phyloP scores from a whole-genome alignment of 1,140 invertebrate genomes.

The Conus betulinus region DNA sequence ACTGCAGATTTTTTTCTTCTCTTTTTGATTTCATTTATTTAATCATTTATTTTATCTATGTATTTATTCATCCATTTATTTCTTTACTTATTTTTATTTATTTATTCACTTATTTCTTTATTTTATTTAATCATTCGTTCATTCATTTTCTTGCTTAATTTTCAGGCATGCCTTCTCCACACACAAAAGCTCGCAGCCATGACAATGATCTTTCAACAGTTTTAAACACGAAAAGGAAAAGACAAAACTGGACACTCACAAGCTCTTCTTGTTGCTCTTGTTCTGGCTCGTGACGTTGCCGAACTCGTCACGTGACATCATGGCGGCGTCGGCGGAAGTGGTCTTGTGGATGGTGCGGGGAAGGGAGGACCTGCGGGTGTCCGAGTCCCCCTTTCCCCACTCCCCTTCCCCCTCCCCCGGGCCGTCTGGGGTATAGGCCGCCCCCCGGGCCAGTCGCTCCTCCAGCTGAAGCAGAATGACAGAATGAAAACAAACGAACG shows the following conservation, averaged over 20 bases:
- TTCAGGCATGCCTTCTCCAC: too few species aligned
- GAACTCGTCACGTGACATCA: conserved; percentile 53
- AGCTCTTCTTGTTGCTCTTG: not conserved
- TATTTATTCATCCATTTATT: too few species aligned
- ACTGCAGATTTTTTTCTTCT: too few species aligned
- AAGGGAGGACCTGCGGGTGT: not conserved
- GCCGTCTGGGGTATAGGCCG: not conserved
- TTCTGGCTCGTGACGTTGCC: conserved; percentile 28
- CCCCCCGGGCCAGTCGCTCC: not conserved
- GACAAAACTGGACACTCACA: not conserved
- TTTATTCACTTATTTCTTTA: too few species aligned
- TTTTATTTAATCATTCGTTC: too few species aligned
- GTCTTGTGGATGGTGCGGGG: conserved; percentile 47
- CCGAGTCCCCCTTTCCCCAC: not conserved
- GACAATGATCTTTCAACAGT: too few species aligned
- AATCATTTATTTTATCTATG: too few species aligned
- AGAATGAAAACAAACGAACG: not conserved
- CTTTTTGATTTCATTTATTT: too few species aligned
- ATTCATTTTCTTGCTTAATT: too few species aligned
- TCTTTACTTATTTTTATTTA: too few species aligned
- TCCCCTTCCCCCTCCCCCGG: not conserved
- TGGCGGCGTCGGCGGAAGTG: conserved; percentile 55
- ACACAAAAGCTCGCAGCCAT: too few species aligned
- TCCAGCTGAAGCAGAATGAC: not conserved
- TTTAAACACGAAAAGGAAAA: not conserved